phyloP scores from a whole-genome alignment of 2,797 vertebrate species.

The Setipinna tenuifilis region DNA sequence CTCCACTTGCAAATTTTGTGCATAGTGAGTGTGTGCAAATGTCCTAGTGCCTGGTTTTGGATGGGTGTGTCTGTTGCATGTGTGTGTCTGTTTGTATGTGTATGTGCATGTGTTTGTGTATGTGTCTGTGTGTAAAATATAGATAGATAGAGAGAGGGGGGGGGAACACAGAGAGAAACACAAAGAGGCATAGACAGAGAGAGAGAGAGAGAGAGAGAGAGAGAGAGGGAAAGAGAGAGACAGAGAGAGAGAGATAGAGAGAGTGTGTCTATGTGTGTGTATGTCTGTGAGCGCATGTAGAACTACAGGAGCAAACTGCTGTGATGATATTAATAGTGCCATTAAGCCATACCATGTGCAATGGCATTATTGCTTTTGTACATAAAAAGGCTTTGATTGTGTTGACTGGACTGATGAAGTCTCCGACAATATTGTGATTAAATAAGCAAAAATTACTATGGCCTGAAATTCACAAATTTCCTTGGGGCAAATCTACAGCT shows the following conservation, averaged over 20 bases:
- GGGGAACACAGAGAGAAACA: too few relatives aligned
- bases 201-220: too few relatives aligned
- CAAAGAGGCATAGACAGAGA: too few relatives aligned
- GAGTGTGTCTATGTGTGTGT: too few relatives aligned
- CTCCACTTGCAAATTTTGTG: constrained; percentile 70
- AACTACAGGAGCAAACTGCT: constrained; percentile 42
- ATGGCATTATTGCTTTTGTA: constrained; percentile 78
- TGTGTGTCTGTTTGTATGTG: too few relatives aligned
- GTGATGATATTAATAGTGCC: constrained; percentile 57
- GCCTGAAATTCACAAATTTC: not conserved
- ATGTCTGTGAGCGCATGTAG: constrained; percentile 61
- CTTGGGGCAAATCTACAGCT: not conserved
- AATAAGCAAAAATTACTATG: not conserved
- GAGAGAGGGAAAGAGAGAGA: too few relatives aligned
- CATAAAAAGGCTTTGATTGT: constrained; percentile 62
- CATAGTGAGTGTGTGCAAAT: not conserved
- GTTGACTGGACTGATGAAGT: constrained; percentile 24
- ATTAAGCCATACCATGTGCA: constrained; percentile 43
- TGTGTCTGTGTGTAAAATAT: too few relatives aligned
- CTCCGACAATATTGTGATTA: not conserved
- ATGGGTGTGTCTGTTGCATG: too few relatives aligned
- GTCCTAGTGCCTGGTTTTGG: not conserved
- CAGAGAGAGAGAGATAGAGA: too few relatives aligned
- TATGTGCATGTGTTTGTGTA: too few relatives aligned
- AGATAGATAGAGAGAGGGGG: too few relatives aligned